These are phyloP conservation scores for Tetanocera ferruginea DNA, from an alignment of 2,888 invertebrate genomes.

Conservation along the genomic window DNA sequence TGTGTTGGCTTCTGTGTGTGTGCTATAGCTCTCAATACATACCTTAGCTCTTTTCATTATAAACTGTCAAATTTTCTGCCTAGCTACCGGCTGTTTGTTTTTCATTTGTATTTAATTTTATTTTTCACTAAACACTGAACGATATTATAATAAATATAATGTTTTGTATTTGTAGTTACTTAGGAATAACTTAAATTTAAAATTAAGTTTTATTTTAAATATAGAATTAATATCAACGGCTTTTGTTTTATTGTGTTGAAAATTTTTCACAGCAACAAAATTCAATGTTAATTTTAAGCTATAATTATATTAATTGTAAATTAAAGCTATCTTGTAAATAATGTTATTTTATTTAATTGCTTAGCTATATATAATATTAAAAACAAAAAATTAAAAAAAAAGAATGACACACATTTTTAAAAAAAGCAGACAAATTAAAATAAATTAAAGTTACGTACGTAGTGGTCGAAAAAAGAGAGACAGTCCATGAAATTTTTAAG, in stretches of 20 bases:
- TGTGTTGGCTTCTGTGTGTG: too few relatives aligned
- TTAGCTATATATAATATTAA: not conserved
- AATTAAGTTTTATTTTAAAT: not conserved
- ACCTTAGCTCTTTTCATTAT: too few relatives aligned
- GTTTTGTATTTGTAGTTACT: constrained; percentile 25
- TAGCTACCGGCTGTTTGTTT: too few relatives aligned
- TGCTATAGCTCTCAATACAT: too few relatives aligned
- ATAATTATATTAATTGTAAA: constrained; percentile 11
- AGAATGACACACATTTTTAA: too few relatives aligned
- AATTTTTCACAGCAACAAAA: not conserved
- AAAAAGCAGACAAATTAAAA: too few relatives aligned
- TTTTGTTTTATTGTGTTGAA: not conserved
- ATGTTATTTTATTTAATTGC: constrained; percentile 20
- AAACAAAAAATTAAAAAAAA: too few relatives aligned
- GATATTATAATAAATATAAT: constrained; percentile 14
- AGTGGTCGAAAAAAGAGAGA: too few relatives aligned
- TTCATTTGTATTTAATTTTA: too few relatives aligned
- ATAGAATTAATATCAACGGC: not conserved
- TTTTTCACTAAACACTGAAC: not conserved
- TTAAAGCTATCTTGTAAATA: constrained; percentile 24
- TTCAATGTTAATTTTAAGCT: not conserved
- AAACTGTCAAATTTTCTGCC: too few relatives aligned
- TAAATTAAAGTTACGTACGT: not conserved
- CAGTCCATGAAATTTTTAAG: too few relatives aligned
- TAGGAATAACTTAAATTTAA: constrained; percentile 9